phyloP scores from a whole-genome alignment of 2,113 vertebrate species.

The Edolisoma coerulescens region DNA sequence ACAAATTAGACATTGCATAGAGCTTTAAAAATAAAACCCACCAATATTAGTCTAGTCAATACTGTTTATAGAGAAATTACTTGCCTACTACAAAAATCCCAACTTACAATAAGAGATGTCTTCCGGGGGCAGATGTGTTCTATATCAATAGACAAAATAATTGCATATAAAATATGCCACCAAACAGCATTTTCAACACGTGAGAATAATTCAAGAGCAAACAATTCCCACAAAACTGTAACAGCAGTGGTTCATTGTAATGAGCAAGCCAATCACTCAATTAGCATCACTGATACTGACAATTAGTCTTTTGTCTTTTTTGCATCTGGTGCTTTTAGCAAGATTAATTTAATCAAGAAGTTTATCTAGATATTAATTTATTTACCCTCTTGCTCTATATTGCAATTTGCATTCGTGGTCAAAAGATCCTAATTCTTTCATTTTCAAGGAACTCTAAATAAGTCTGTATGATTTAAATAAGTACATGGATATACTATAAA shows the following conservation, averaged over 20 bases:
- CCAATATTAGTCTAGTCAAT: not conserved
- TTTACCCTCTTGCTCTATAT: not conserved
- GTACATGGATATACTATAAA: not conserved
- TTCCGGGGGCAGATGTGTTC: not conserved
- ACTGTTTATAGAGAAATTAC: not conserved
- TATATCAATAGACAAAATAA: not conserved
- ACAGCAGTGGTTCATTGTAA: conserved; percentile 6
- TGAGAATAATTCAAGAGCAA: not conserved
- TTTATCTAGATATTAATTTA: conserved; percentile 8
- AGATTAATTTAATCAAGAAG: conserved; percentile 13
- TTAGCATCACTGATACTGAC: not conserved
- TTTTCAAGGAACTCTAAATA: not conserved
- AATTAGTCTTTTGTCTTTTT: conserved; percentile 35
- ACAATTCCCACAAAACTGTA: not conserved
- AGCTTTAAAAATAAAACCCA: not conserved
- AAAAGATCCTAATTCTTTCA: not conserved
- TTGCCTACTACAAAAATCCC: not conserved
- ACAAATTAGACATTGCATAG: not conserved
- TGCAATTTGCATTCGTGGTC: not conserved
- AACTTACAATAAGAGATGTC: not conserved
- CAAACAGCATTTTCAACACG: not conserved
- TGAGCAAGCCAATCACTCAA: conserved; percentile 16
- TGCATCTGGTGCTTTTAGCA: not conserved
- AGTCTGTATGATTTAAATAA: not conserved
- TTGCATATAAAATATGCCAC: not conserved